Conservation (phyloP, 2,113 vertebrate species). For the Rhea pennata region DNA sequence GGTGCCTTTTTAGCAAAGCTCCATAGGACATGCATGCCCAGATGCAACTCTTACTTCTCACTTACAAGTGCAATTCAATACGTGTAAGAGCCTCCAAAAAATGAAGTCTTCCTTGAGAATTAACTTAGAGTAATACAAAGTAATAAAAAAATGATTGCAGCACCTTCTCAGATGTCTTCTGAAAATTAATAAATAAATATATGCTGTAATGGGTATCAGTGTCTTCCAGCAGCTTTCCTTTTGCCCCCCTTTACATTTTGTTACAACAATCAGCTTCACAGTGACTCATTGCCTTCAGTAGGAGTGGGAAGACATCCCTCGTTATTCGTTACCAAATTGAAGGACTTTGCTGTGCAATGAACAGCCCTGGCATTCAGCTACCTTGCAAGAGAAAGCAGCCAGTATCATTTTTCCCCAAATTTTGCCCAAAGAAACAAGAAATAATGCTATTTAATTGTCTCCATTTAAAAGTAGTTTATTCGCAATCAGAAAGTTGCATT, state of each 20-base stretch:
- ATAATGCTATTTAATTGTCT: conserved; percentile 61
- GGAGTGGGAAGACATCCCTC: conserved; percentile 59
- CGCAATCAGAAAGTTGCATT: neutral
- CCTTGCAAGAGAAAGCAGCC: conserved; percentile 4
- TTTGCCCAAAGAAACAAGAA: conserved; percentile 40
- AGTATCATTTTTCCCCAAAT: conserved; percentile 37
- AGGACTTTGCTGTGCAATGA: conserved; percentile 33
- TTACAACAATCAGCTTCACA: conserved; percentile 25
- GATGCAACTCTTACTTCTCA: conserved; percentile 34
- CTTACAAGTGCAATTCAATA: conserved; percentile 22
- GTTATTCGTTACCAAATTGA: conserved; percentile 59
- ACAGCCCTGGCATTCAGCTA: conserved; percentile 16
- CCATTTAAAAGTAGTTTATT: conserved; percentile 5
- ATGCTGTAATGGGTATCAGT: neutral
- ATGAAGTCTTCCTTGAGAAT: conserved; percentile 6
- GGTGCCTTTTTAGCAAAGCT: conserved; percentile 6
- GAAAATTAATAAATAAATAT: conserved; percentile 13
- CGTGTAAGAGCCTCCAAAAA: conserved; percentile 31
- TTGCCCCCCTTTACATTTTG: neutral
- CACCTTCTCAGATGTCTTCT: neutral
- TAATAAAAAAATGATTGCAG: neutral
- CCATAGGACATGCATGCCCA: neutral
- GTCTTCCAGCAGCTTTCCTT: conserved; percentile 28
- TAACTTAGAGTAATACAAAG: conserved; percentile 15
- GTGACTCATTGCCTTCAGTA: conserved; percentile 63